A percentile compares a stretch with the other conserved stretches of the same genome.
Conservation (phyloP, 2,113 vertebrate genomes). For the Dipodomys merriami region DNA sequence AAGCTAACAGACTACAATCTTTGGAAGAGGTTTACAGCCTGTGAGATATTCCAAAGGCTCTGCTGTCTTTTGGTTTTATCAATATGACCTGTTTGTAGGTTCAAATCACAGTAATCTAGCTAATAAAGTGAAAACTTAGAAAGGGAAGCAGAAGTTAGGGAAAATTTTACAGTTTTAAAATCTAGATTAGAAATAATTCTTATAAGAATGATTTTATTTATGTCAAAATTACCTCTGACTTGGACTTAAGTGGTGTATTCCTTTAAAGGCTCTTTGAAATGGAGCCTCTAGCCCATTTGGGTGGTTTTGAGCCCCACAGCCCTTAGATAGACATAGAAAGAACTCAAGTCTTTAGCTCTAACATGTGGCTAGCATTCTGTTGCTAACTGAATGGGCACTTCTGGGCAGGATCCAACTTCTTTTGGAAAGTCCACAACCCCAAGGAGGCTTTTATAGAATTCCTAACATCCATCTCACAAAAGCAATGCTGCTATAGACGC, state of each 20-base stretch:
- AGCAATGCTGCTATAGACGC: neutral
- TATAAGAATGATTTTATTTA: neutral
- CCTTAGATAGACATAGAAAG: neutral
- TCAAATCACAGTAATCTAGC: neutral
- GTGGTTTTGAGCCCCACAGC: neutral
- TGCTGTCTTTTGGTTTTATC: neutral
- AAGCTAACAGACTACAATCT: neutral
- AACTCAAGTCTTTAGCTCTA: neutral
- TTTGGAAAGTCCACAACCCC: neutral
- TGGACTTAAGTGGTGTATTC: neutral
- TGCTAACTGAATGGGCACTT: neutral
- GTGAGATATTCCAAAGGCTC: neutral
- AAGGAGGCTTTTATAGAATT: neutral
- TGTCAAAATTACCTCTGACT: conserved; percentile 37
- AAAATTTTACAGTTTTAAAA: neutral
- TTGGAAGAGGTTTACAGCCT: neutral
- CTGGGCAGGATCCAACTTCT: neutral
- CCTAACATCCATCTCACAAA: neutral
- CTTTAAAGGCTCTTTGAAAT: neutral
- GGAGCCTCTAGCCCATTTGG: neutral
- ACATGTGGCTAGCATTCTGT: neutral
- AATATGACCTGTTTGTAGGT: neutral
- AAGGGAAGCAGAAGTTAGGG: neutral
- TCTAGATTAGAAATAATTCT: conserved; percentile 26
- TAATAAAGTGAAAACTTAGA: conserved; percentile 28